Percentiles rank a stretch among this genome's conserved stretches.
These are phyloP conservation scores for Hyposmocoma kahamanoa DNA, from an alignment of 1,140 invertebrate genomes.

Conservation along the genomic window DNA sequence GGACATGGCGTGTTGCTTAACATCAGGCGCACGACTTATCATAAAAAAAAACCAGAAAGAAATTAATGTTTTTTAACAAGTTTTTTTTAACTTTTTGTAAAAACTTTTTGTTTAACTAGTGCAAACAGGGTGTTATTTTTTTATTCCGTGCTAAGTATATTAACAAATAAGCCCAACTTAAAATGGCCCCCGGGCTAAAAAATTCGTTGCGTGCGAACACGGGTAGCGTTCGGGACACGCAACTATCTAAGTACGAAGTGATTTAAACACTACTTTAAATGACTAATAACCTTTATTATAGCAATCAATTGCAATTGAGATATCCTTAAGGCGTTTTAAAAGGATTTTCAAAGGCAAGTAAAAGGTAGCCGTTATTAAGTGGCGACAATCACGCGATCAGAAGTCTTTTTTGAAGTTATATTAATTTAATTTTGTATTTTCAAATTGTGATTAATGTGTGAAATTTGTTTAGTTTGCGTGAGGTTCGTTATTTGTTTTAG, in stretches of 20 bases:
- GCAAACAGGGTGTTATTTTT: too few relatives aligned
- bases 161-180: neutral
- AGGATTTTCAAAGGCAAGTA: constrained; percentile 21
- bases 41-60: too few relatives aligned
- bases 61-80: too few relatives aligned
- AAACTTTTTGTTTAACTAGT: too few relatives aligned
- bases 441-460: constrained; percentile 35
- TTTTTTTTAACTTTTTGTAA: too few relatives aligned
- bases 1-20: too few relatives aligned
- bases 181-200: neutral
- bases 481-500: too few relatives aligned
- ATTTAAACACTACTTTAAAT: constrained; percentile 39
- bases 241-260: constrained; percentile 27
- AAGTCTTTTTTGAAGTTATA: constrained; percentile 19
- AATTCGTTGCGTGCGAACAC: constrained; percentile 55
- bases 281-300: constrained; percentile 64
- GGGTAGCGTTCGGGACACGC: constrained; percentile 54
- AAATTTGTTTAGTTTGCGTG: constrained; percentile 17
- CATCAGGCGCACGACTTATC: too few relatives aligned
- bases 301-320: constrained; percentile 68
- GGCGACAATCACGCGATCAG: constrained; percentile 50
- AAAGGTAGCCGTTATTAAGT: constrained; percentile 60
- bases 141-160: too few relatives aligned
- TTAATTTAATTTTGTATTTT: constrained; percentile 31
- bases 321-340: constrained; percentile 22